Base-by-base conservation (phyloP, 2,888 invertebrate species). In the Alviniconcha strummeri region DNA sequence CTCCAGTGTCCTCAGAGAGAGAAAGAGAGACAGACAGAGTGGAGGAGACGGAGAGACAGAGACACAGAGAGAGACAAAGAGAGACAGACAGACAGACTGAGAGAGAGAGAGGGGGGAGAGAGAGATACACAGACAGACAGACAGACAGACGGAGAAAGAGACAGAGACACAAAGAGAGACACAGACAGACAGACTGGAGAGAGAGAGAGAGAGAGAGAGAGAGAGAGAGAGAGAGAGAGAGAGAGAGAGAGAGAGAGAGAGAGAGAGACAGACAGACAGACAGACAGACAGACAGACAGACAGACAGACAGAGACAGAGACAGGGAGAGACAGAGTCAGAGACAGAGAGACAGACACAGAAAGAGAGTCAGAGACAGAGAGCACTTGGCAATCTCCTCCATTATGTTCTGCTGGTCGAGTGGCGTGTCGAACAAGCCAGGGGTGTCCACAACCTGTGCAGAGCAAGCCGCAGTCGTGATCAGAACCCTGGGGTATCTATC, bases 361-460 rank as follows among this genome's bases (percentile, higher is more conserved):
- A 11, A 60, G 60, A 60, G 60, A 60, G 8, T 7, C 8, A 60
- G 60, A 60, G 60, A 60, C 60, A 60, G 60, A 8, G 11, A 60
- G 67, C 82, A 82, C 56, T 69, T 76, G 76, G 71, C 57, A 7
- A 77, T 71, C 71, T 82, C 82, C 54, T 15, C 54, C 15, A 15
- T 15, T 8, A 71, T 64, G 11, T 36, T 7, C 2, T 56, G 56
- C 36, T 82, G 11, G 36, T 77, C 71, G 15, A 82, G 19, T 9
- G 13, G 19, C 4, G 82, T 82, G 77, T 82, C 82, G 55, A 82
- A 77, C 9, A 82, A 67, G 13, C 77, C 82, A 9, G 82, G 82
- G 6, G 82, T 82, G 36, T 82, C 82, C 56, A 77, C 82, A 4
- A 82, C 77, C 82, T 82, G 17, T 60, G 60, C 8, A 11, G 60